A percentile compares a stretch with the other conserved stretches of the same genome.
These are phyloP conservation scores for Periplaneta americana DNA, from an alignment of 1,140 invertebrate species.

Conservation along the genomic window DNA sequence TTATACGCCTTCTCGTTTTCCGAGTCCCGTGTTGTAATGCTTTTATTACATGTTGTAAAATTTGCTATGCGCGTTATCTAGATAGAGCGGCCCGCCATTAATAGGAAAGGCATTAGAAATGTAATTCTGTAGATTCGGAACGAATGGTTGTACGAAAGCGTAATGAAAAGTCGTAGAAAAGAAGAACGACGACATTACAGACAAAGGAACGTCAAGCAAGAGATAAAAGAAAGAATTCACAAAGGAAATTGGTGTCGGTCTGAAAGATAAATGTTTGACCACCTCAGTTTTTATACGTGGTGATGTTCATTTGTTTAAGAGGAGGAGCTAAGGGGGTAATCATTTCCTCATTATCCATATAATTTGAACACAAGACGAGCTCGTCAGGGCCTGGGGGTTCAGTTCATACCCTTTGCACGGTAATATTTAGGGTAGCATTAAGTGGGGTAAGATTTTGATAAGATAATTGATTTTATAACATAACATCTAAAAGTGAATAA, in stretches of 20 bases:
- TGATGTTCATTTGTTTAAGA: background rate
- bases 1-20: background rate
- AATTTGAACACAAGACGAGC: background rate
- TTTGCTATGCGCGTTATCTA: background rate
- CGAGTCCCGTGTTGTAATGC: background rate
- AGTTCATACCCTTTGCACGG: background rate
- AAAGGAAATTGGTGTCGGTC: background rate
- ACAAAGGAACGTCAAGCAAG: background rate
- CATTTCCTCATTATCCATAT: background rate
- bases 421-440: background rate
- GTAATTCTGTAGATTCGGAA: background rate
- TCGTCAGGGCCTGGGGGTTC: background rate
- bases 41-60: background rate
- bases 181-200: background rate
- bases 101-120: background rate
- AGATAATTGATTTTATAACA: too few species aligned
- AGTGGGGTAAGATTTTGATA: background rate
- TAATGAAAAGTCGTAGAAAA: background rate
- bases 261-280: background rate
- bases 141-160: background rate
- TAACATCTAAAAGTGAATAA: too few species aligned
- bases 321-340: background rate
- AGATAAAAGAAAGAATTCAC: background rate
- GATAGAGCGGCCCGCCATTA: background rate
- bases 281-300: background rate